phyloP scores from a whole-genome alignment of 2,113 vertebrate species.

The Polypterus bichir region DNA sequence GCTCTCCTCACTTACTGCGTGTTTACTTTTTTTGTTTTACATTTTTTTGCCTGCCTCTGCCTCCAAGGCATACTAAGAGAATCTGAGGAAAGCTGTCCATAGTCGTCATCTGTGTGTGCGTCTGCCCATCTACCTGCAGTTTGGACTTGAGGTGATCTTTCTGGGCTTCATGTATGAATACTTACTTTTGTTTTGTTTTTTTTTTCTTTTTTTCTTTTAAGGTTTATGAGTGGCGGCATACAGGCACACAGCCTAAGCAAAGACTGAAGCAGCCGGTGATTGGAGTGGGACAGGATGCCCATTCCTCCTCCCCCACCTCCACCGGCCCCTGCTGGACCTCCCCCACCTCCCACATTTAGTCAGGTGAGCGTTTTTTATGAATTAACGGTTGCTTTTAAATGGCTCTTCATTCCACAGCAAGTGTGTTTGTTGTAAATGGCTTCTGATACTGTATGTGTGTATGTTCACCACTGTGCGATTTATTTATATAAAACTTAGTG shows the following conservation, averaged over 20 bases:
- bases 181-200: constrained; percentile 5
- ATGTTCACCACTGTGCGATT: too few relatives aligned
- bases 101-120: too few relatives aligned
- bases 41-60: too few relatives aligned
- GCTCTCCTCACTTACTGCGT: too few relatives aligned
- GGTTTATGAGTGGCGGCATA: constrained; percentile 47
- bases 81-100: too few relatives aligned
- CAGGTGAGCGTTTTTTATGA: constrained; percentile 47
- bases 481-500: too few relatives aligned
- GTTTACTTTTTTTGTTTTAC: too few relatives aligned
- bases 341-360: constrained; percentile 70
- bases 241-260: constrained; percentile 25
- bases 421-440: too few relatives aligned
- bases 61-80: too few relatives aligned
- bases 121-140: constrained; percentile 13
- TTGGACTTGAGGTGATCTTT: constrained; percentile 18
- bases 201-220: constrained; percentile 24
- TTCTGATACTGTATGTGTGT: neutral
- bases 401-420: too few relatives aligned
- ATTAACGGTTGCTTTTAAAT: too few relatives aligned
- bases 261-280: constrained; percentile 29
- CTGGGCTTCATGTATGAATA: constrained; percentile 18
- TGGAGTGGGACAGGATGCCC: constrained; percentile 65
- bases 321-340: constrained; percentile 70
- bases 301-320: constrained; percentile 70